A percentile compares a stretch with the other conserved stretches of the same genome.
Conservation (phyloP, 2,797 vertebrate species). For the Lacerta bilineata region DNA sequence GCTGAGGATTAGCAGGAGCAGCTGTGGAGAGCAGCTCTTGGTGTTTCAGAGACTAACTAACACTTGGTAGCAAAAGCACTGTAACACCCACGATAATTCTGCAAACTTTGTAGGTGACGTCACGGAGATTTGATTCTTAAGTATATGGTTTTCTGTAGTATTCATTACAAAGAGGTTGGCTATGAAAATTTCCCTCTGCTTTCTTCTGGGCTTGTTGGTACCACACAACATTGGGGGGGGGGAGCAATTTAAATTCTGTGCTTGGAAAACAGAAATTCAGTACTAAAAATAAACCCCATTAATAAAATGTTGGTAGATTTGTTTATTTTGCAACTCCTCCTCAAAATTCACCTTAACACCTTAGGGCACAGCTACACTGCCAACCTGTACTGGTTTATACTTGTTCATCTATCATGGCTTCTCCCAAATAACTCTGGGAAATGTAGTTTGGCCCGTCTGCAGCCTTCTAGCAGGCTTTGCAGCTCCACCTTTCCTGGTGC, state of each 20-base stretch:
- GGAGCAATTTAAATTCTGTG: background rate
- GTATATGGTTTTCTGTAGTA: background rate
- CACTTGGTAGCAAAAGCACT: background rate
- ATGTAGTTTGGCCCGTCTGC: background rate
- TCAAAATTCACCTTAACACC: background rate
- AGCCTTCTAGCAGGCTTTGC: no score
- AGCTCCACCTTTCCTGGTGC: background rate
- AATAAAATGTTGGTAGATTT: background rate
- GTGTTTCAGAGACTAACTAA: background rate
- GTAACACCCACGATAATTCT: no score
- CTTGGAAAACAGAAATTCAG: background rate
- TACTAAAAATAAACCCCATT: background rate
- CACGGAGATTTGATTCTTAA: background rate
- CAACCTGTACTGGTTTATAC: background rate
- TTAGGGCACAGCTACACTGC: background rate
- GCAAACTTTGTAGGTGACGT: no score
- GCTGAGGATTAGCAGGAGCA: conserved; percentile 12
- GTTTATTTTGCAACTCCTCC: background rate
- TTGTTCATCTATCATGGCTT: background rate
- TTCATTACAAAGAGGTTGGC: background rate
- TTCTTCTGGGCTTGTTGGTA: background rate
- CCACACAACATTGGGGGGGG: no score
- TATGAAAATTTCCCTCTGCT: background rate
- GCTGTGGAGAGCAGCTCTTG: background rate
- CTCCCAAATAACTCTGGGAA: background rate